Conservation (phyloP, 2,797 vertebrate species). For the Artibeus lituratus region DNA sequence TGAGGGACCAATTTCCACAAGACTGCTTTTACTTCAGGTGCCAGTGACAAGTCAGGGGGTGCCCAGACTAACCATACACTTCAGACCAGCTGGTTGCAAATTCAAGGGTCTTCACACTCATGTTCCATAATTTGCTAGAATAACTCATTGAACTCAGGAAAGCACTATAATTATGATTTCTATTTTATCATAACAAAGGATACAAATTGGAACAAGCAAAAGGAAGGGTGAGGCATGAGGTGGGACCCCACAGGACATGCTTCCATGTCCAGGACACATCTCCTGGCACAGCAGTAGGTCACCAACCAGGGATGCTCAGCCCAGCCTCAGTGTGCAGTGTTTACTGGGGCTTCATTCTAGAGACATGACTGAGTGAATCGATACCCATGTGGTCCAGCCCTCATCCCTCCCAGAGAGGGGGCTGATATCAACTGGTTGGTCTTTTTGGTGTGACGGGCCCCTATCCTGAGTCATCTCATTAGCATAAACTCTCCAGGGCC, state of each 20-base stretch:
- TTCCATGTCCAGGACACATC: accelerated
- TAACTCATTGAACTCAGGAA: background rate
- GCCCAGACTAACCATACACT: background rate
- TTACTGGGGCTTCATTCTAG: accelerated
- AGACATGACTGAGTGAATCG: accelerated
- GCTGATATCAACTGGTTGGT: accelerated
- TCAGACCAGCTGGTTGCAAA: background rate
- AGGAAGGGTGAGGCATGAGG: background rate
- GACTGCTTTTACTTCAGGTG: background rate
- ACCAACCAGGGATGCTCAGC: background rate
- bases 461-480: background rate
- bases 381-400: accelerated
- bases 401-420: background rate
- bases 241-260: too few relatives aligned
- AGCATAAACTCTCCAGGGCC: background rate
- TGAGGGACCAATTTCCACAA: background rate
- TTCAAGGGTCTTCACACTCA: accelerated
- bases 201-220: accelerated
- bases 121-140: background rate
- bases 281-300: accelerated
- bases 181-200: too few relatives aligned
- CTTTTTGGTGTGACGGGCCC: background rate
- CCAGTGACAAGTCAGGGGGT: background rate
- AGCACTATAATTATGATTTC: accelerated
- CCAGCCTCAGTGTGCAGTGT: accelerated